Conservation (phyloP, 2,113 vertebrate genomes). For the Xerus inauris region DNA sequence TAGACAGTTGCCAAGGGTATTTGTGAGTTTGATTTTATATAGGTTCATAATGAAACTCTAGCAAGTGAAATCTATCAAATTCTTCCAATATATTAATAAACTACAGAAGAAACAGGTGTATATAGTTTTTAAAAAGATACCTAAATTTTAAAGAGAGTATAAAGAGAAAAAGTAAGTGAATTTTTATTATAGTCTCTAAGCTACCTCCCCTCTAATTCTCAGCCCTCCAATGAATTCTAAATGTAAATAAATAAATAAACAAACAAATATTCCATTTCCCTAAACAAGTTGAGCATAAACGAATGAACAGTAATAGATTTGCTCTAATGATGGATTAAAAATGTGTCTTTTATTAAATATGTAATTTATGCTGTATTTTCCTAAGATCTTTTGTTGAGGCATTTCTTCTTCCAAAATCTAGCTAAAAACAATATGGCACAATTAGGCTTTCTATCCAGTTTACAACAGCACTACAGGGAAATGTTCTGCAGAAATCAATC, state of each 20-base stretch:
- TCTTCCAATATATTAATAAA: not conserved
- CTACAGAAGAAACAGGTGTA: not conserved
- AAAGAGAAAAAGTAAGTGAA: not conserved
- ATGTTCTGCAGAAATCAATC: not conserved
- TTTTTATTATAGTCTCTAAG: not conserved
- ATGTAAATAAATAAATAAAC: not conserved
- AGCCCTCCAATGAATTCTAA: not conserved
- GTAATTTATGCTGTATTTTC: not conserved
- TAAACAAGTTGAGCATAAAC: not conserved
- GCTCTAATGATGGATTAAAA: not conserved
- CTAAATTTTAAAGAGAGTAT: slow-evolving; percentile 4
- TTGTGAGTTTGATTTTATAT: slow-evolving; percentile 37
- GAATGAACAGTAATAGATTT: not conserved
- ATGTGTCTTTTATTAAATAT: not conserved
- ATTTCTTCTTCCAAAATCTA: not conserved
- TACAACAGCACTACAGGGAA: not conserved
- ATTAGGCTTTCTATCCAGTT: not conserved
- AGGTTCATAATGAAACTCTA: not conserved
- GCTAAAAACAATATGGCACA: not conserved
- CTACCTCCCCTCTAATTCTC: not conserved
- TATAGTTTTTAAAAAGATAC: not conserved
- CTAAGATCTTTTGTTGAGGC: not conserved
- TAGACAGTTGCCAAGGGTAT: not conserved
- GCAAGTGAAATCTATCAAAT: not conserved
- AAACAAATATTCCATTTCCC: not conserved